Percentiles rank a stretch among this genome's conserved stretches.
phyloP scores from a whole-genome alignment of 2,888 invertebrate genomes.

The Byasa hedistus region DNA sequence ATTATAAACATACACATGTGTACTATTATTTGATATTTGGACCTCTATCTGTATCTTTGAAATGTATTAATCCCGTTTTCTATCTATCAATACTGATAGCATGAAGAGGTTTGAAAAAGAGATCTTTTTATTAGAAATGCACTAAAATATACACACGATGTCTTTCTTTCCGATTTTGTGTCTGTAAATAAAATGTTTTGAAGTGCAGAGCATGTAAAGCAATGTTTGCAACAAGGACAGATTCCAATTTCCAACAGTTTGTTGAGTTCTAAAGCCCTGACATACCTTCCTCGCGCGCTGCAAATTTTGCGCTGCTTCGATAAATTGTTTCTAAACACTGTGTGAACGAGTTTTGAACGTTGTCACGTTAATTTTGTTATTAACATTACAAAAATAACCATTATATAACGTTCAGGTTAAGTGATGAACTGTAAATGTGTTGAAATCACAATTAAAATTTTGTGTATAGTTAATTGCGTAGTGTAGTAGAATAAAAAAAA shows the following conservation, averaged over 20 bases:
- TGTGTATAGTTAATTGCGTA: background rate
- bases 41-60: too few species aligned
- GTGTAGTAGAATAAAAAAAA: too few species aligned
- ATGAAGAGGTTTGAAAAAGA: too few species aligned
- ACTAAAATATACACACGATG: too few species aligned
- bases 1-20: too few species aligned
- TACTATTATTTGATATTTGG: too few species aligned
- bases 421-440: background rate
- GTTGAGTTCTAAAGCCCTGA: slow-evolving; percentile 2
- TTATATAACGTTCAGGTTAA: background rate
- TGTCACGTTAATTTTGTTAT: slow-evolving; percentile 21
- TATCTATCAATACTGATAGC: too few species aligned
- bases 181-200: background rate
- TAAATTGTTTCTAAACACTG: slow-evolving; percentile 17
- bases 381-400: background rate
- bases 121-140: too few species aligned
- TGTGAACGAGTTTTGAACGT: slow-evolving; percentile 6
- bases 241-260: slow-evolving; percentile 1
- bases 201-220: background rate
- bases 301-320: slow-evolving; percentile 1
- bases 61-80: too few species aligned
- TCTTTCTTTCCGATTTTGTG: background rate
- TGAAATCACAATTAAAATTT: background rate
- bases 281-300: slow-evolving; percentile 4
- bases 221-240: background rate